Base-by-base conservation (phyloP, 2,888 invertebrate genomes). In the Leptopilina myrica region DNA sequence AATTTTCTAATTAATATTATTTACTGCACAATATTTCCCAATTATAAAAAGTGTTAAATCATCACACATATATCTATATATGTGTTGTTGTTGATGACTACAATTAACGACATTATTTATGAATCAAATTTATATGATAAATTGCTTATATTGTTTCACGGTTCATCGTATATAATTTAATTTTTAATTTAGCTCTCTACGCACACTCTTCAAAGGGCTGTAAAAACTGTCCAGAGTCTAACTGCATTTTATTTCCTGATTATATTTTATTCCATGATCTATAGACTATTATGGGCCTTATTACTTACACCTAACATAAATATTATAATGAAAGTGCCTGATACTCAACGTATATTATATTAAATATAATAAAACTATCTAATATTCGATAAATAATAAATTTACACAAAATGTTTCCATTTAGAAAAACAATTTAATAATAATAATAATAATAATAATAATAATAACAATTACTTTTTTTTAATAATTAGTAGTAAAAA, bases 1-100 rank as follows among this genome's bases (percentile, higher is more conserved):
- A 43, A 15, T 26, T 9, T 20, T 62, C 62, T 62, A 62, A 62
- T 62, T 20, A 62, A 62, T 20, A 62, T 62, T 20, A 62, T 62
- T 62, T 62, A 62, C 62, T 62, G 62, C 62, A 20, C 20, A 59
- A 62, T 62, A 20, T 62, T 62, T 62, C 20, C 20, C 20, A 62
- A 62, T 20, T 62, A 62, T 20, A 69, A 62, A 69, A 49, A 8
- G 53, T 49, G 53, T 14, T 46, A 69, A 26, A 69, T 53, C 69
- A 53, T 49, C 12, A 53, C 7, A 53, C 9, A 7, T 69, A 26
- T 33, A 33, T 33, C 2, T 33, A 33, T 33, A 3, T 26, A 33
- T 33, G 5, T 33, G 33, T 33, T 33, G 33, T 49, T 20, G 26
- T 14, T 69, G 14, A 26, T 49, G 49, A 20, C 20, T 20, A 20